phyloP scores from a whole-genome alignment of 2,797 vertebrate species.

The Enteromius viviparus region DNA sequence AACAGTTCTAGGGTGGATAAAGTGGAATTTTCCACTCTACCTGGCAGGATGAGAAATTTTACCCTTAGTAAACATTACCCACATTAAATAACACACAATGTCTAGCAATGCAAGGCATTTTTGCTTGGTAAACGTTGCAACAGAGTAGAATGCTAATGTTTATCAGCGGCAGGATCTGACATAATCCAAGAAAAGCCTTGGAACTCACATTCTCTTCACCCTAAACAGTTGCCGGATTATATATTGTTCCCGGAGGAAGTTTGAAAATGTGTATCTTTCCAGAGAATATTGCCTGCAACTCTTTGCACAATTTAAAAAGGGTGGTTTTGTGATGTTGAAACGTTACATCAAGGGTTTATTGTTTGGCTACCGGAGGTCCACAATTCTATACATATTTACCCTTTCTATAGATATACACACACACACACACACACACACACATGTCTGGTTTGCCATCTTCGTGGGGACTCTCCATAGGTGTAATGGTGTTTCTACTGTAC shows the following conservation, averaged over 20 bases:
- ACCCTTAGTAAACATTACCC: slow-evolving; percentile 18
- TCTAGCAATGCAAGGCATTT: background rate
- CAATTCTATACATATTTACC: background rate
- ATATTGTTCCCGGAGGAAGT: background rate
- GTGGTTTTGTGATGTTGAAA: background rate
- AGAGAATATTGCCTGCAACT: background rate
- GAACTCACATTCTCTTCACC: background rate
- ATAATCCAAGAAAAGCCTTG: background rate
- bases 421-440: too few species aligned
- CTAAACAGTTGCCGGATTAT: background rate
- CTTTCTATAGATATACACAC: too few species aligned
- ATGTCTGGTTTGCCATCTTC: too few species aligned
- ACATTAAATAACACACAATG: slow-evolving; percentile 4
- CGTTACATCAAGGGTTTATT: background rate
- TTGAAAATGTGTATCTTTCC: background rate
- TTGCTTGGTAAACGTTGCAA: background rate
- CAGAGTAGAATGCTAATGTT: slow-evolving; percentile 1
- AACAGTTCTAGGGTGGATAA: slow-evolving; percentile 9
- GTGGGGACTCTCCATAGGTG: too few species aligned
- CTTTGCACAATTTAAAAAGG: background rate
- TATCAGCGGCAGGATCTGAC: slow-evolving; percentile 3
- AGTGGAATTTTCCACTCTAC: slow-evolving; percentile 32
- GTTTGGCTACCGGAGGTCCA: too few species aligned
- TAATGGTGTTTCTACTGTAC: too few species aligned
- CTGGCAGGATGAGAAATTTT: background rate